phyloP scores from a whole-genome alignment of 2,888 invertebrate genomes.

The Mythimna impura region DNA sequence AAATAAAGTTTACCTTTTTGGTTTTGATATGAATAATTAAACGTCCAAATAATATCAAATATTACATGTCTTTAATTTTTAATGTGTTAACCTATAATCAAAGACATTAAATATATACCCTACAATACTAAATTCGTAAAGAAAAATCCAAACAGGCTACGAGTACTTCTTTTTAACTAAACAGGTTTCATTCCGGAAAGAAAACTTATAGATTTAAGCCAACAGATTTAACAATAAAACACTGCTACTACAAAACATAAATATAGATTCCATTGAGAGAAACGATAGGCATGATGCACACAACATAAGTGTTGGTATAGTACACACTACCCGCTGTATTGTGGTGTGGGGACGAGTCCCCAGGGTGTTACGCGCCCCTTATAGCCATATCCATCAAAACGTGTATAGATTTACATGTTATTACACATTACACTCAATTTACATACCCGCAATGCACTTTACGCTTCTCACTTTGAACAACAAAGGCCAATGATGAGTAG shows the following conservation, averaged over 20 bases:
- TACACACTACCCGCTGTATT: conserved; percentile 40
- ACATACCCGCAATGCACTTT: conserved; percentile 61
- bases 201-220: not conserved
- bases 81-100: too few relatives aligned
- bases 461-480: conserved; percentile 50
- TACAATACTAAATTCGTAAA: too few relatives aligned
- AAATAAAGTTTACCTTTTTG: too few relatives aligned
- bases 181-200: not conserved
- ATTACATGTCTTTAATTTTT: too few relatives aligned
- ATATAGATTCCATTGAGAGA: conserved; percentile 32
- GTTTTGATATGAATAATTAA: too few relatives aligned
- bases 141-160: too few relatives aligned
- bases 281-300: conserved; percentile 37
- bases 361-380: conserved; percentile 61
- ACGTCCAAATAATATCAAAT: too few relatives aligned
- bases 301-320: conserved; percentile 40
- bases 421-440: conserved; percentile 64
- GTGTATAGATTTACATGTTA: conserved; percentile 67
- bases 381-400: conserved; percentile 64
- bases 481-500: conserved; percentile 34
- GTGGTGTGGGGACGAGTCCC: conserved; percentile 61
- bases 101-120: too few relatives aligned
- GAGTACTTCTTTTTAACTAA: not conserved
- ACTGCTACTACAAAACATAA: conserved; percentile 24
- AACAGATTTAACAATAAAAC: conserved; percentile 2